These are phyloP conservation scores for Nymphalis c-album DNA, from an alignment of 2,888 invertebrate genomes.

Conservation along the genomic window DNA sequence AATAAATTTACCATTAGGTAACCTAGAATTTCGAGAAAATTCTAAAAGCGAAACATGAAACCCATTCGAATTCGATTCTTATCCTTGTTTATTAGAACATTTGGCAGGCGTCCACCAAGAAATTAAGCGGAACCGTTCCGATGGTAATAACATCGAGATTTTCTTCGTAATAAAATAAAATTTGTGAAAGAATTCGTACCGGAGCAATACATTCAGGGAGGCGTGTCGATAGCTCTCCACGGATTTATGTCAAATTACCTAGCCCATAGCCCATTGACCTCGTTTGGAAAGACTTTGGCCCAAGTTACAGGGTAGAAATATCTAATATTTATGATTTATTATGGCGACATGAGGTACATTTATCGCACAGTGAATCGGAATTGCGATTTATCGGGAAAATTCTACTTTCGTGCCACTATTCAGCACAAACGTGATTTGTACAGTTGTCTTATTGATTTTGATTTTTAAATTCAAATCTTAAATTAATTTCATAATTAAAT, in stretches of 20 bases:
- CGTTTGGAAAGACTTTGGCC: slow-evolving; percentile 45
- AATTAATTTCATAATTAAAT: too few species aligned
- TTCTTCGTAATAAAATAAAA: slow-evolving; percentile 56
- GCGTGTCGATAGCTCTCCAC: slow-evolving; percentile 63
- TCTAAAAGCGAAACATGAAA: slow-evolving; percentile 21
- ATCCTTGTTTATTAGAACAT: slow-evolving; percentile 36
- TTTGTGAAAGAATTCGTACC: slow-evolving; percentile 54
- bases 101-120: slow-evolving; percentile 38
- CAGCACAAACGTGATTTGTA: too few species aligned
- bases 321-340: slow-evolving; percentile 3
- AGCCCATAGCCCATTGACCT: slow-evolving; percentile 67
- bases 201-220: slow-evolving; percentile 60
- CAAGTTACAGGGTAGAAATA: slow-evolving; percentile 39
- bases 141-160: slow-evolving; percentile 38
- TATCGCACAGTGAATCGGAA: too few species aligned
- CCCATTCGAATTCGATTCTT: slow-evolving; percentile 25
- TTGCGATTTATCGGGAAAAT: too few species aligned
- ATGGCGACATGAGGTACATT: too few species aligned
- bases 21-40: slow-evolving; percentile 5
- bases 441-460: too few species aligned
- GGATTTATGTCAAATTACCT: slow-evolving; percentile 76
- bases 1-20: slow-evolving; percentile 14
- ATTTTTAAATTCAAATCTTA: too few species aligned
- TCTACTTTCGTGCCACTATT: too few species aligned
- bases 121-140: slow-evolving; percentile 39